Evolutionary conservation across 2,113 vertebrate species (phyloP), one percentile per base, ranked within the genome.

Genomic region (Mirounga angustirostris): DNA sequence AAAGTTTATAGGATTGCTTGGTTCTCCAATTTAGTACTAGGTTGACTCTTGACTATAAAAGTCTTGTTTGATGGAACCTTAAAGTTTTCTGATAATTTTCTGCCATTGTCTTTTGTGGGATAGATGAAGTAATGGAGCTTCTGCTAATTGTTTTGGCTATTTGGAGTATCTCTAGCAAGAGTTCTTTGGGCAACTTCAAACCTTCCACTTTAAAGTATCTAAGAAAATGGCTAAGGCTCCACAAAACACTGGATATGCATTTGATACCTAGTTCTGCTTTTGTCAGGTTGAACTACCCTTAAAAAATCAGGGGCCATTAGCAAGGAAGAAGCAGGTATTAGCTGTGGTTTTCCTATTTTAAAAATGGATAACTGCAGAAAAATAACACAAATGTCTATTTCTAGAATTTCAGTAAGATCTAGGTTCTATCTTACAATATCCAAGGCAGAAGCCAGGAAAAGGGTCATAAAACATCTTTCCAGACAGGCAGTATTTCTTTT

Each of bases 21-120:
- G 24, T 58, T 95, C 93, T 95, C n/a, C 46, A 69, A 63, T 82
- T 33, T 92, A 89, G 33, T 78, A 74, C 21, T 83, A 78, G 63
- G 18, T 65, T 83, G 24, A n/a, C 40, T 79, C 80, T 89, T 93
- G 13, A 58, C 50, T 59, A 9, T 65, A 24, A 65, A 89, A 65
- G 22, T 59, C 36, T 73, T 87, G 4, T 87, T 78, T 91, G 54
- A 6, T 84, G 22, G 61, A 95, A 86, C 95, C 58, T 67, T 95
- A 61, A 94, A 95, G 8, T 86, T 40, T 24, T 89, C 85, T 65
- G 46, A 80, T 28, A 89, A 59, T 65, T 56, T 69, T 80, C 56
- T 80, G 30, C 40, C 33, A 46, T 85, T 74, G 18, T 81, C 56
- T 82, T 93, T 78, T 78, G 33, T 71, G 24, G 43, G 5, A 24